A percentile compares a stretch with the other conserved stretches of the same genome.
These are phyloP conservation scores for Chaetophractus vellerosus DNA, from an alignment of 2,797 vertebrate genomes.

Conservation along the genomic window DNA sequence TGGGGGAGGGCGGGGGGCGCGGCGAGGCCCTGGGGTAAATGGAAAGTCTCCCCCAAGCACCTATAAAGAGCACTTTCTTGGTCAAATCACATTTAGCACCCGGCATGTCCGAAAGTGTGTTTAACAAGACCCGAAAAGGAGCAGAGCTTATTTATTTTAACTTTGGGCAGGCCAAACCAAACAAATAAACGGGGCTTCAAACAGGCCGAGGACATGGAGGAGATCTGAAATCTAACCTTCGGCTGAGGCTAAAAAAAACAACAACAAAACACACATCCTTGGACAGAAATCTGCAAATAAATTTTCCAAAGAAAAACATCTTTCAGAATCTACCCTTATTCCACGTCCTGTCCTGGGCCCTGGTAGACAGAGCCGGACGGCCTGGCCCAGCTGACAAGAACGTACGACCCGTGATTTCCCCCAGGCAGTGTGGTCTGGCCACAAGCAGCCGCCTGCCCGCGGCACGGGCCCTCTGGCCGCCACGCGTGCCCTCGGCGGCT, in stretches of 20 bases:
- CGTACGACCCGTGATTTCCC: not conserved
- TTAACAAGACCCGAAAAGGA: not conserved
- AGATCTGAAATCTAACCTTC: conserved; percentile 73
- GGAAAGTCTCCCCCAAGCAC: not conserved
- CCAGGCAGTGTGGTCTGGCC: fast-evolving
- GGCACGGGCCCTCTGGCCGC: not conserved
- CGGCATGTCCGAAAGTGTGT: not conserved
- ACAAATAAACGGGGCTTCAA: conserved; percentile 69
- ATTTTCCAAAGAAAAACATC: conserved; percentile 70
- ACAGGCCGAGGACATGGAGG: conserved; percentile 25
- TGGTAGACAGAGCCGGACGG: not conserved
- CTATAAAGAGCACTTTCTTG: not conserved
- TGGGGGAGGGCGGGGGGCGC: not conserved
- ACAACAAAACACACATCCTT: not conserved
- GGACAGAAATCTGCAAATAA: conserved; percentile 67
- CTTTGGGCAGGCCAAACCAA: conserved; percentile 70
- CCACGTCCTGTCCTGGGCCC: fast-evolving
- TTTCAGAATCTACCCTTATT: not conserved
- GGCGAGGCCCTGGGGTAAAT: not conserved
- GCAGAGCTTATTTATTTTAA: conserved; percentile 53
- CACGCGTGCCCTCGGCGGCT: no score
- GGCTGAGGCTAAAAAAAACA: conserved; percentile 44
- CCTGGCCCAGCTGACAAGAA: fast-evolving
- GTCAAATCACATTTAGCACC: not conserved
- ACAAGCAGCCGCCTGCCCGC: not conserved